Evolutionary conservation across 2,113 vertebrate species (phyloP), one percentile per base, ranked within the genome.

Genomic region (Aegotheles bennettii): DNA sequence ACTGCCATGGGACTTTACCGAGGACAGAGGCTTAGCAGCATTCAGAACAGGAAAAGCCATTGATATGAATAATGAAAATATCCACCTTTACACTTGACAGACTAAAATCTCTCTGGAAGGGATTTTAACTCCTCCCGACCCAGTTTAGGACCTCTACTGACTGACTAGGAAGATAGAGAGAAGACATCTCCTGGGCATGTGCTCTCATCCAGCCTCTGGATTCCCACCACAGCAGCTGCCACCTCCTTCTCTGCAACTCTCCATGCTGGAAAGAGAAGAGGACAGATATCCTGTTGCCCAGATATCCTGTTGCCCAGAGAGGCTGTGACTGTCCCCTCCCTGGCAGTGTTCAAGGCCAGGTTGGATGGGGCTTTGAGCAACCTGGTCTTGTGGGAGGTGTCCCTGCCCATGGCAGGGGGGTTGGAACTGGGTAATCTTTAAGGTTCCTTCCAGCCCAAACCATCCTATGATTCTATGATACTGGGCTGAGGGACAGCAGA

Each of bases 21-120:
- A 81, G 86, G 76, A 90, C 31, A 48, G 73, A 84, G 28, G 68
- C 64, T 84, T 90, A 78, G 83, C 45, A 82, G 83, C 84, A 73
- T 84, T 92, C 83, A 90, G 94, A 91, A 89, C 50, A 89, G 76
- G 91, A 95, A 91, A 90, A 96, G 26, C n/a, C 64, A 84, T 69
- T 40, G 42, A 86, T 90, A 94, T 81, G 76, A 96, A 94, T 89
- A 93, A 95, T 94, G 88, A 96, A 96, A 94, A 95, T 80, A 93
- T 56, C 71, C 83, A 87, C 60, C 0, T 0, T 80, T 86, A 89
- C 57, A 64, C 83, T 76, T 90, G 76, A 88, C 64, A 90, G 83
- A 92, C 78, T 84, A 93, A 95, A 96, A 87, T 92, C 64, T 92
- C 83, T 84, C 51, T 73, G 40, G 50, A 81, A 92, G 43, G 31